Evolutionary conservation across 1,140 invertebrate genomes (phyloP).

Genomic region (Pseudobourletiella spinata): DNA sequence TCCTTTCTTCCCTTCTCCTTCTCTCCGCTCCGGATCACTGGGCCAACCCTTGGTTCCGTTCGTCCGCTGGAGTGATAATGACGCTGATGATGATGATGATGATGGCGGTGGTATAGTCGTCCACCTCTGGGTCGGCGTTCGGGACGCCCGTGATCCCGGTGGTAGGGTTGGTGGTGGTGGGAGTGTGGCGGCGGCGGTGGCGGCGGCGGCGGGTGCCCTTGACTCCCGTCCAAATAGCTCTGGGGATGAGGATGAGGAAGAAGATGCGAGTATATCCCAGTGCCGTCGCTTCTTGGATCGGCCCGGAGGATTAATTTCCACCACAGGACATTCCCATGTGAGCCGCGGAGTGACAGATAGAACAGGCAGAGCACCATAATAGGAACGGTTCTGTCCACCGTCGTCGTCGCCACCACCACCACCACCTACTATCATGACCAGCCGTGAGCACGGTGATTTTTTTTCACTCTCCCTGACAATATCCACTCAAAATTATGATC

Average conservation of each 20-base stretch:
- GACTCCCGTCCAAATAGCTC: background rate
- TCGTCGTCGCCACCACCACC: conserved; percentile 15
- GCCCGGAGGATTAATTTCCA: no score
- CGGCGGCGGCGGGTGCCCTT: background rate
- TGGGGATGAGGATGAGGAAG: conserved; percentile 5
- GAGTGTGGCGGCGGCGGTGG: background rate
- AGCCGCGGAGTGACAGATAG: background rate
- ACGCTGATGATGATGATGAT: no score
- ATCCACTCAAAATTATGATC: no score
- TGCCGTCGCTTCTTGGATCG: background rate
- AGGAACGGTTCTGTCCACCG: conserved; percentile 4
- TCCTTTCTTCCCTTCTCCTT: conserved; percentile 37
- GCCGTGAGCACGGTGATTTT: no score
- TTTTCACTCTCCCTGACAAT: no score
- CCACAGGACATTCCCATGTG: conserved; percentile 24
- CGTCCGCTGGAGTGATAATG: background rate
- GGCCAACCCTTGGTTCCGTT: background rate
- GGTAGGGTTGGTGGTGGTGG: background rate
- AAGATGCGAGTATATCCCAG: background rate
- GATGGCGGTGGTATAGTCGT: no score
- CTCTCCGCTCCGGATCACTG: conserved; percentile 38
- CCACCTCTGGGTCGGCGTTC: no score
- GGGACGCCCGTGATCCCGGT: no score
- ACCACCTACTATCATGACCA: conserved; percentile 24
- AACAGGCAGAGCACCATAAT: conserved; percentile 21